phyloP scores from a whole-genome alignment of 2,797 vertebrate species.

The Loris lydekkerianus region DNA sequence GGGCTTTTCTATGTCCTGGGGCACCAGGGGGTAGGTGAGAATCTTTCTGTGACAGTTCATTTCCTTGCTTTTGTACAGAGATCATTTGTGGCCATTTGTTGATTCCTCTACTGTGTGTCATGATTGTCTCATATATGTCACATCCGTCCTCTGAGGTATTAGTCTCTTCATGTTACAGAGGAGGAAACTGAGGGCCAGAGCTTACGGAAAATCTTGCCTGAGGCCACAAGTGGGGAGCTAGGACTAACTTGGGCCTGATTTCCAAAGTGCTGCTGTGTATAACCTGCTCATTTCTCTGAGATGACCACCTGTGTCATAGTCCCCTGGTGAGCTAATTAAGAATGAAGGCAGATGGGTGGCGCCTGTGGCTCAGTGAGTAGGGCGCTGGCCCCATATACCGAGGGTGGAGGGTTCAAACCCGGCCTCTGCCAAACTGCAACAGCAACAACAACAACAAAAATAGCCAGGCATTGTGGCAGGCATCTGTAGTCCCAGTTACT shows the following conservation, averaged over 20 bases:
- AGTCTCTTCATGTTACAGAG: neutral
- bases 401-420: no score
- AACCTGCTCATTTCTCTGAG: neutral
- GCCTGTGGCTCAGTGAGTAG: no score
- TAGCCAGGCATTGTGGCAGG: no score
- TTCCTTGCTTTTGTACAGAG: neutral
- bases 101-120: neutral
- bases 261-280: neutral
- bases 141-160: neutral
- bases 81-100: neutral
- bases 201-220: neutral
- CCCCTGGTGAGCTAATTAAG: neutral
- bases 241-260: neutral
- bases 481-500: no score
- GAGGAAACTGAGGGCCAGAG: neutral
- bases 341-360: neutral
- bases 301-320: neutral
- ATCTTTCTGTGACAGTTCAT: neutral
- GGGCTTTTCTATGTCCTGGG: neutral
- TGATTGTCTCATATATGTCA: neutral
- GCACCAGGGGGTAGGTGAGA: neutral
- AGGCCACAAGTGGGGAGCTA: neutral
- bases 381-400: no score
- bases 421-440: no score
- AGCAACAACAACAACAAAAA: no score